Conservation (phyloP, 2,797 vertebrate species). For the Tangara arthus region DNA sequence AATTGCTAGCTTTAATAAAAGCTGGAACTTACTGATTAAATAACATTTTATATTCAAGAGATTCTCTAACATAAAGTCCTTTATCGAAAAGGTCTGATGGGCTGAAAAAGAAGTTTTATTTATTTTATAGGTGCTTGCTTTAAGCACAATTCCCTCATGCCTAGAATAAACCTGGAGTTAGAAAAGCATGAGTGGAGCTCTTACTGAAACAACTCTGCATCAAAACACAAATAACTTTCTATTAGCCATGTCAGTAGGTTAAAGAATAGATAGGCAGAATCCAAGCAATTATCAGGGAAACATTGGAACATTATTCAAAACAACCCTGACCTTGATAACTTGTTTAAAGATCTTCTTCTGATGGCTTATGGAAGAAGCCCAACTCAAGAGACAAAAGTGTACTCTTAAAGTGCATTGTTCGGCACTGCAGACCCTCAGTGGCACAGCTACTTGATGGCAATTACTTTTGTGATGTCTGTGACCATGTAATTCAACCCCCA, state of each 20-base stretch:
- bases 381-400: conserved; percentile 66
- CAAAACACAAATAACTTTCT: conserved; percentile 68
- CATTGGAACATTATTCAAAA: conserved; percentile 49
- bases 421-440: conserved; percentile 17
- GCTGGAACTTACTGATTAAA: conserved; percentile 40
- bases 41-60: conserved; percentile 54
- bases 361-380: conserved; percentile 52
- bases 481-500: conserved; percentile 57
- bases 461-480: conserved; percentile 63
- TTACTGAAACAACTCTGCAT: conserved; percentile 42
- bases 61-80: conserved; percentile 24
- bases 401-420: conserved; percentile 51
- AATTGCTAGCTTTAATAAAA: conserved; percentile 46
- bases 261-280: conserved; percentile 42
- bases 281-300: conserved; percentile 56
- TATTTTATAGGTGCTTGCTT: conserved; percentile 44
- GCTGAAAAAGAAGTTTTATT: conserved; percentile 50
- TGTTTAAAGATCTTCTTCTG: conserved; percentile 52
- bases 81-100: conserved; percentile 38
- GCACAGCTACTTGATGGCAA: conserved; percentile 43
- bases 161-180: conserved; percentile 49
- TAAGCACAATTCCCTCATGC: conserved; percentile 37
- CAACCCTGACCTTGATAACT: conserved; percentile 60
- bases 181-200: conserved; percentile 27
- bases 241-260: conserved; percentile 53